Evolutionary conservation across 2,797 vertebrate genomes (phyloP), one percentile per base, ranked within the genome.

Genomic region (Lagodon rhomboides): DNA sequence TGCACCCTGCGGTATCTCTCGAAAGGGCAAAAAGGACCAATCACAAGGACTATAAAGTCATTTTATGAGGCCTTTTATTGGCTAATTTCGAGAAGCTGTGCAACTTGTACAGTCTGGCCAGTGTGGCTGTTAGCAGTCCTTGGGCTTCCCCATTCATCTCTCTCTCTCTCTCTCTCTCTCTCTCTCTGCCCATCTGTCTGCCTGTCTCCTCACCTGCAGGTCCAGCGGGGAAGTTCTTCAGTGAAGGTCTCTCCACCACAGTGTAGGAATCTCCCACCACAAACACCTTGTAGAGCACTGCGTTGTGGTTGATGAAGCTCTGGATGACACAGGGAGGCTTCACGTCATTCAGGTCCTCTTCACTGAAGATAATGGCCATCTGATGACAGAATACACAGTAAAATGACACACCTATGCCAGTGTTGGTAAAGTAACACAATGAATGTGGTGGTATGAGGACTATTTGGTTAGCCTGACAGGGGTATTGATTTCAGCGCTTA

Each of bases 291-390:
- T 99, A 98, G 17, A 99, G 96, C 68, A 99, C 96, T 0, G 98
- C 98, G 0, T 99, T 99, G 93, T 99, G 98, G 94, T 98, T 99
- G 93, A 99, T 98, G 93, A 99, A 99, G 85, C 97, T 99, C 95
- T 99, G 98, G 89, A 99, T 97, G 89, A 99, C 98, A 0, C 98
- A 99, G 0, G 98, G 98, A 0, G 97, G 98, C 68, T 94, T 96
- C 83, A 99, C 95, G 63, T 97, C 96, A 46, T 95, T 97, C 93
- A 99, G 94, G 86, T 98, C 98, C 86, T 98, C 98, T 91, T 97
- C 96, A 59, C 97, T 99, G 92, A 99, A 99, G 92, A 99, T 97
- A 70, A 99, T 99, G 44, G 98, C 96, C 98, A 99, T 99, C 98
- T 99, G 92, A 16, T 56, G 59, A 82, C 25, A 25, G 13, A 13